These are phyloP conservation scores for Drosophila meridionalis DNA, from an alignment of 2,888 invertebrate genomes.

Conservation along the genomic window DNA sequence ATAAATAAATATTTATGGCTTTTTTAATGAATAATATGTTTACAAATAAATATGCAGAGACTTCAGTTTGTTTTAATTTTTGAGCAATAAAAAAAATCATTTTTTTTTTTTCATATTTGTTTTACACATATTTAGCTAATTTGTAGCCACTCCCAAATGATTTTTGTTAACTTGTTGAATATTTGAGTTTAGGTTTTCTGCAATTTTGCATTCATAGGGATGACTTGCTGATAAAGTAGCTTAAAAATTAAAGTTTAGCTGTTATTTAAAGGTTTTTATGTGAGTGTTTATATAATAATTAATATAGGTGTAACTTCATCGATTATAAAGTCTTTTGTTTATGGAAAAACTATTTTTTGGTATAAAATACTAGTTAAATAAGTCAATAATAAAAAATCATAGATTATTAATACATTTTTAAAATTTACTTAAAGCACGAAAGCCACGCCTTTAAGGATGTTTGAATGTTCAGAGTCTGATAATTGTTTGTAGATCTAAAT, in stretches of 20 bases:
- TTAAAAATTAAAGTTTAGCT: background rate
- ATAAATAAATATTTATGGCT: conserved; percentile 20
- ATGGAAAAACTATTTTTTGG: background rate
- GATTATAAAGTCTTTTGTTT: background rate
- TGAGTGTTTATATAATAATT: no score
- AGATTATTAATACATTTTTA: no score
- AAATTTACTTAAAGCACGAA: no score
- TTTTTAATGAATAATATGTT: background rate
- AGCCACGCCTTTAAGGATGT: no score
- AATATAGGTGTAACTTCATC: no score
- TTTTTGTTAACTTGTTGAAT: background rate
- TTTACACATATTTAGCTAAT: background rate
- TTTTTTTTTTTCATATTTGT: background rate
- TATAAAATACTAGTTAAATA: no score
- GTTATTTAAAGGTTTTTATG: background rate
- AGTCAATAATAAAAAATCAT: no score
- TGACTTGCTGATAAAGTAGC: no score
- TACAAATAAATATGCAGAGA: conserved; percentile 1
- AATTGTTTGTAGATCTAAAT: no score
- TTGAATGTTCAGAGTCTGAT: no score
- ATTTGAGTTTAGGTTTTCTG: background rate
- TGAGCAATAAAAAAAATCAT: background rate
- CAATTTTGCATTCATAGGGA: no score
- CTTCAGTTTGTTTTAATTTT: background rate
- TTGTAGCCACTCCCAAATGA: background rate